Conservation (phyloP, 2,113 vertebrate species). For the Psophia crepitans region DNA sequence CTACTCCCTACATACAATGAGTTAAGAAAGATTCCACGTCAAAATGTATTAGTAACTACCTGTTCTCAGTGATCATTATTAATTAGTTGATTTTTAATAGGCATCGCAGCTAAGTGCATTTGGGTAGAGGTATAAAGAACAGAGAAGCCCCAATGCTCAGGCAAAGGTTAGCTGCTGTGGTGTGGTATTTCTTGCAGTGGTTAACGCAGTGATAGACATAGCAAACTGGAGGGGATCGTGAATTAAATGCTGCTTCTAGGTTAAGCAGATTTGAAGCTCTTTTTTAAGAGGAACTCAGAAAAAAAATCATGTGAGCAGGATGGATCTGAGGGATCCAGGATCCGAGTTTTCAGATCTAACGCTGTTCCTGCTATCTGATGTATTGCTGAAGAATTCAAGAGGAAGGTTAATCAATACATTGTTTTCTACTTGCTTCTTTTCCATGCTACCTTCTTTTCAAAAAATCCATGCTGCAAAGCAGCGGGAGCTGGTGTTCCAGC, state of each 20-base stretch:
- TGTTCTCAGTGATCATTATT: neutral
- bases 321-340: neutral
- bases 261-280: neutral
- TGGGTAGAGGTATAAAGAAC: neutral
- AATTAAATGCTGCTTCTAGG: neutral
- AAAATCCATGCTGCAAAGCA: neutral
- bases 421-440: neutral
- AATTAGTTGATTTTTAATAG: neutral
- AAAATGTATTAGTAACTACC: neutral
- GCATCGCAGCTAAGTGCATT: neutral
- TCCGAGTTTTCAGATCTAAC: neutral
- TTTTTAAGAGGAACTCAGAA: neutral
- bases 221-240: neutral
- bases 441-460: neutral
- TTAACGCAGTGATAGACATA: neutral
- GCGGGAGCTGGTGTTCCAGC: neutral
- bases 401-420: neutral
- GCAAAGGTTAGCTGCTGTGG: neutral
- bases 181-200: neutral
- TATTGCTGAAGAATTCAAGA: neutral
- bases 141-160: neutral
- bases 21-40: neutral
- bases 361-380: neutral
- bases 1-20: neutral
- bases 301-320: neutral